Conservation (phyloP, 2,113 vertebrate genomes). For the Phylloscopus whistleri region DNA sequence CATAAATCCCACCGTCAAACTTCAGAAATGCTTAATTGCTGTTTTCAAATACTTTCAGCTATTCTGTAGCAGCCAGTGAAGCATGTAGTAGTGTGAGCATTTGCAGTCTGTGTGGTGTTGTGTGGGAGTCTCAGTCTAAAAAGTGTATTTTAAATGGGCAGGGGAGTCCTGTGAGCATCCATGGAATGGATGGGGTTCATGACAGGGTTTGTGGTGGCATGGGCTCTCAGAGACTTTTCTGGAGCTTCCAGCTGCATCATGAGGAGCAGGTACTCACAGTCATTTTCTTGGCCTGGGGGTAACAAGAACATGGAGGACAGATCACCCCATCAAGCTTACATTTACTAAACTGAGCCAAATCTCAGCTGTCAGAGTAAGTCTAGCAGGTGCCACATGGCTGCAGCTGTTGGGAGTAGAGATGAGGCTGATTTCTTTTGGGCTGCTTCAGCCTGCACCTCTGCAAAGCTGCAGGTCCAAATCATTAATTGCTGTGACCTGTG, state of each 20-base stretch:
- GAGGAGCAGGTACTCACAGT: neutral
- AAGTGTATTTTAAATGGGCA: neutral
- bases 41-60: neutral
- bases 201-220: accelerated
- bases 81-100: neutral
- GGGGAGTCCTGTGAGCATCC: neutral
- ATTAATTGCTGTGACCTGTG: neutral
- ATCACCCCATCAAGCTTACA: neutral
- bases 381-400: neutral
- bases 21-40: neutral
- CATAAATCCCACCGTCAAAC: neutral
- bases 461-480: neutral
- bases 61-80: neutral
- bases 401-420: neutral
- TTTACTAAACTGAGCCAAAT: neutral
- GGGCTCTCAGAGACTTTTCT: neutral
- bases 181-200: neutral
- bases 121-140: neutral
- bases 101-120: neutral
- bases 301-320: neutral
- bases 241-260: neutral
- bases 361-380: neutral
- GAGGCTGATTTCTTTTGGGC: neutral
- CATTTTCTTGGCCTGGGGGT: neutral
- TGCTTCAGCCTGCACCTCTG: neutral